phyloP scores from a whole-genome alignment of 2,888 invertebrate genomes.

The Proisotoma minuta region DNA sequence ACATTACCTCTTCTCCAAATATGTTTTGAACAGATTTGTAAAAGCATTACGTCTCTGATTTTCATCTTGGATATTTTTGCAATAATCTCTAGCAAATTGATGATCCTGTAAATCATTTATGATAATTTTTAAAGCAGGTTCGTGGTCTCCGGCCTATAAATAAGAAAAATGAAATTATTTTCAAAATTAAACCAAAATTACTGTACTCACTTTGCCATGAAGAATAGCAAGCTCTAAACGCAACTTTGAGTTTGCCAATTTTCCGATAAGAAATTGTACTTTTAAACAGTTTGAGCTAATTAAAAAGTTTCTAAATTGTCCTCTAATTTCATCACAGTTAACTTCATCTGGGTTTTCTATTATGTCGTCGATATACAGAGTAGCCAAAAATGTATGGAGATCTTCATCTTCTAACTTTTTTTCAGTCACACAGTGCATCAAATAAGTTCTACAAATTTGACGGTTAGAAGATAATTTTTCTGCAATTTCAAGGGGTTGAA shows the following conservation, averaged over 20 bases:
- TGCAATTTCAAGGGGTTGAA: constrained; percentile 40
- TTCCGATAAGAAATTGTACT: constrained; percentile 53
- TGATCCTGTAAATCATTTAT: constrained; percentile 55
- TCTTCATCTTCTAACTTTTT: constrained; percentile 50
- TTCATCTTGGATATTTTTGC: constrained; percentile 51
- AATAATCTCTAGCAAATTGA: constrained; percentile 55
- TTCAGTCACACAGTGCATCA: constrained; percentile 37
- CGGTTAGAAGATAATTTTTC: constrained; percentile 41
- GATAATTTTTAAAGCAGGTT: constrained; percentile 54
- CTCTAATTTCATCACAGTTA: constrained; percentile 46
- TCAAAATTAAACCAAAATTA: background rate
- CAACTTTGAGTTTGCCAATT: constrained; percentile 52
- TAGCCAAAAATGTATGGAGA: constrained; percentile 54
- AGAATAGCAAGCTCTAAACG: constrained; percentile 55
- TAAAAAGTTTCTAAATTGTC: constrained; percentile 52
- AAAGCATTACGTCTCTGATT: constrained; percentile 51
- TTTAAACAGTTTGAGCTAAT: constrained; percentile 52
- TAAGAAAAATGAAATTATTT: too few relatives aligned
- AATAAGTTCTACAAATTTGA: constrained; percentile 37
- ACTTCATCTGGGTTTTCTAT: constrained; percentile 17
- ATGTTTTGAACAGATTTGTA: constrained; percentile 52
- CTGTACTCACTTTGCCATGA: constrained; percentile 54
- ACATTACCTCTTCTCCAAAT: constrained; percentile 50
- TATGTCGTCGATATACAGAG: constrained; percentile 54
- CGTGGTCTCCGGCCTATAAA: constrained; percentile 55